A percentile compares a stretch with the other conserved stretches of the same genome.
phyloP scores from a whole-genome alignment of 2,888 invertebrate genomes.

The Anaspis maculata region DNA sequence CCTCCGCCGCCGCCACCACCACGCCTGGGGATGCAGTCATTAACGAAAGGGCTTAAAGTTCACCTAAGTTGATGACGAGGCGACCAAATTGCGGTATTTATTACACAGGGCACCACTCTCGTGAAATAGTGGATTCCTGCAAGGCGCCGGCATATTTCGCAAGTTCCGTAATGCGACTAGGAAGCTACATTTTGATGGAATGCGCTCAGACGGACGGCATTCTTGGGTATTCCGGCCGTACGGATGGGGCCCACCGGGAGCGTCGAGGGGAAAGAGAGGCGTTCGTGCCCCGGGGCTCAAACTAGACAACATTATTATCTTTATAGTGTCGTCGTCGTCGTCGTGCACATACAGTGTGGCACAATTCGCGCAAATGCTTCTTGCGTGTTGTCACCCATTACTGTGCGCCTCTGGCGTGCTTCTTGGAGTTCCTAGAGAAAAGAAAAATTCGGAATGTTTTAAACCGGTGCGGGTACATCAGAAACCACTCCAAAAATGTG shows the following conservation, averaged over 20 bases:
- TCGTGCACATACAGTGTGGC: too few relatives aligned
- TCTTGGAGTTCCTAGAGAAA: too few relatives aligned
- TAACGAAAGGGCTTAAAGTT: constrained; percentile 14
- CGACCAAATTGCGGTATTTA: constrained; percentile 26
- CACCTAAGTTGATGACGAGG: constrained; percentile 21
- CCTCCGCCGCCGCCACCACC: too few relatives aligned
- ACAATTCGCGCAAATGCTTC: constrained; percentile 19
- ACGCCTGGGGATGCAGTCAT: constrained; percentile 5
- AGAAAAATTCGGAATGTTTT: too few relatives aligned
- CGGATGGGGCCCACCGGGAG: too few relatives aligned
- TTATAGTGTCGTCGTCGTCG: constrained; percentile 21
- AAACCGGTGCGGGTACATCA: too few relatives aligned
- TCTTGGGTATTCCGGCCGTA: constrained; percentile 32
- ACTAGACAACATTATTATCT: constrained; percentile 39
- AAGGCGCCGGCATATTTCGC: constrained; percentile 37
- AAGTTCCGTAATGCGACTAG: constrained; percentile 34
- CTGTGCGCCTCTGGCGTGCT: not conserved
- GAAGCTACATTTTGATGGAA: constrained; percentile 38
- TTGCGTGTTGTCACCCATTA: not conserved
- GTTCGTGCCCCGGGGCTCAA: constrained; percentile 30
- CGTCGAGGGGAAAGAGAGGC: too few relatives aligned
- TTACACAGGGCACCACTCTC: constrained; percentile 19
- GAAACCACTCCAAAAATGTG: too few relatives aligned
- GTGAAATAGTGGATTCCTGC: constrained; percentile 36
- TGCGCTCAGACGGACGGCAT: constrained; percentile 34